Percentiles rank a stretch among this genome's conserved stretches.
These are phyloP conservation scores for Gasterosteus aculeatus DNA, from an alignment of 2,113 vertebrate species.

Conservation along the genomic window DNA sequence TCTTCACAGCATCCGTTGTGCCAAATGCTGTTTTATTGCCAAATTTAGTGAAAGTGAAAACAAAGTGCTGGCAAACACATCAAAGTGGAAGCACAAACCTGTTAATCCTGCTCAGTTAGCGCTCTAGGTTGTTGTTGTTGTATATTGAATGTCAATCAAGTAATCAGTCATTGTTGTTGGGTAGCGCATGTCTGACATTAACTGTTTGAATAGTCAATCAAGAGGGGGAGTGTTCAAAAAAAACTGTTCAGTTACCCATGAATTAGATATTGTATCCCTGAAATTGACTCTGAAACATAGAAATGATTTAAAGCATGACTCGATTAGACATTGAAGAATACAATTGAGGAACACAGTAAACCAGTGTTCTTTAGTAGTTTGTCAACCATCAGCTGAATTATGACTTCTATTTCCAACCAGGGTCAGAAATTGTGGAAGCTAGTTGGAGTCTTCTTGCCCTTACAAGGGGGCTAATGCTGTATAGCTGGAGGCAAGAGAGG, in stretches of 20 bases:
- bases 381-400: slow-evolving; percentile 48
- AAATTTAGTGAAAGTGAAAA: slow-evolving; percentile 35
- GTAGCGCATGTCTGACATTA: slow-evolving; percentile 8
- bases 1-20: slow-evolving; percentile 26
- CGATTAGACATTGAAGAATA: slow-evolving; percentile 1
- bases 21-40: slow-evolving; percentile 42
- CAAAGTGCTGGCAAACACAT: slow-evolving; percentile 18
- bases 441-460: slow-evolving; percentile 27
- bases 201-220: slow-evolving; percentile 42
- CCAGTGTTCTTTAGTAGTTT: slow-evolving; percentile 33
- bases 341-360: slow-evolving; percentile 1
- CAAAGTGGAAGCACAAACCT: slow-evolving; percentile 16
- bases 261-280: not conserved
- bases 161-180: slow-evolving; percentile 42
- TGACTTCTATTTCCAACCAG: slow-evolving; percentile 36
- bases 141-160: slow-evolving; percentile 18
- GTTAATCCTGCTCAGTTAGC: slow-evolving; percentile 15
- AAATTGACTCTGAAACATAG: slow-evolving; percentile 8
- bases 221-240: not conserved
- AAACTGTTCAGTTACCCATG: not conserved
- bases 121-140: slow-evolving; percentile 5
- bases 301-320: slow-evolving; percentile 9
- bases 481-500: slow-evolving; percentile 28
- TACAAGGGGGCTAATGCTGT: slow-evolving; percentile 36
- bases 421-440: slow-evolving; percentile 28